Percentiles rank a stretch among this genome's conserved stretches.
These are phyloP conservation scores for Porites lobata DNA, from an alignment of 92 coral and sea anemone species.

Conservation along the genomic window DNA sequence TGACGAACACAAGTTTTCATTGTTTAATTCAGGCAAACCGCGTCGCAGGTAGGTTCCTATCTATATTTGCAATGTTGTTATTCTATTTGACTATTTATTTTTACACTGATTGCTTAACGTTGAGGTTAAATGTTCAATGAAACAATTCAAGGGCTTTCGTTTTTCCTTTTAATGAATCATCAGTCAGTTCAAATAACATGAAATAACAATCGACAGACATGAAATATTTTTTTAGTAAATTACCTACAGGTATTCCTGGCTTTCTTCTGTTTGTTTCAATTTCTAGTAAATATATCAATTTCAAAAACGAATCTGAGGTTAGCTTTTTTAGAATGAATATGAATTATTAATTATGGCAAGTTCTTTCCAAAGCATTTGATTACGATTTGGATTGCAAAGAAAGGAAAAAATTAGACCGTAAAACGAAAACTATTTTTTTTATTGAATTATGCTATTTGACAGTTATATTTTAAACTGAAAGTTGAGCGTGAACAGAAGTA, in stretches of 20 bases:
- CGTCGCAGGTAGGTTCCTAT: background rate
- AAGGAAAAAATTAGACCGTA: background rate
- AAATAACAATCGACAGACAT: background rate
- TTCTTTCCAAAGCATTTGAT: slow-evolving; percentile 6
- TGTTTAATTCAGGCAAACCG: background rate
- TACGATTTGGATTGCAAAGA: background rate
- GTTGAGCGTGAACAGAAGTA: background rate
- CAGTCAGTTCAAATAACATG: background rate
- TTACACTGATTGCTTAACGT: background rate
- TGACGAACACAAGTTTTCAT: background rate
- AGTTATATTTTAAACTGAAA: background rate
- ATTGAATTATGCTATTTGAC: background rate
- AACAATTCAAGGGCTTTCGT: background rate
- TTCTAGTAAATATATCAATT: background rate
- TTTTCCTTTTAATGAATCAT: background rate
- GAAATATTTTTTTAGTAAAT: background rate
- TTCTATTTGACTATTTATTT: background rate
- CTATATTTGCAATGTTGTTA: background rate
- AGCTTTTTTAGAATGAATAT: background rate
- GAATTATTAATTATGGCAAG: background rate
- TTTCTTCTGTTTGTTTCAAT: background rate
- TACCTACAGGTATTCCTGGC: too few species aligned
- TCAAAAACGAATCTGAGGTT: background rate
- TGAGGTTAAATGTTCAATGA: background rate
- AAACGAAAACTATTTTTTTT: background rate